These are phyloP conservation scores for Thereva nobilitata DNA, from an alignment of 2,888 invertebrate species.

Conservation along the genomic window DNA sequence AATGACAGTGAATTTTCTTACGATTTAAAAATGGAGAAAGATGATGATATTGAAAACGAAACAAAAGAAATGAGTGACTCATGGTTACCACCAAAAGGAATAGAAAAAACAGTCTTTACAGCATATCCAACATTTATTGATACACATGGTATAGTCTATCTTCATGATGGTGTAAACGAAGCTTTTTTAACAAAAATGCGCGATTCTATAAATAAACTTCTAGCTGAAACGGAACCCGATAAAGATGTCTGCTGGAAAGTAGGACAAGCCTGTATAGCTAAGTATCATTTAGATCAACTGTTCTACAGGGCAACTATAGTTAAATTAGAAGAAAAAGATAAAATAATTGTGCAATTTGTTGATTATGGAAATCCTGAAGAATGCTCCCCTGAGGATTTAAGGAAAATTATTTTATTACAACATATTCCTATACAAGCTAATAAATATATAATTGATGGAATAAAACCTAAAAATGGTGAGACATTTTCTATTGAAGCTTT, in stretches of 20 bases:
- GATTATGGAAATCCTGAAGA: slow-evolving; percentile 83
- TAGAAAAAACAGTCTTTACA: slow-evolving; percentile 62
- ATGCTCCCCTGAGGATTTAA: slow-evolving; percentile 63
- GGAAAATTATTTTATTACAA: slow-evolving; percentile 66
- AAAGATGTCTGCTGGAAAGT: slow-evolving; percentile 59
- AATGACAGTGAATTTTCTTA: too few relatives aligned
- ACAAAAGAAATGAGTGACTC: slow-evolving; percentile 51
- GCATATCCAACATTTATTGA: slow-evolving; percentile 69
- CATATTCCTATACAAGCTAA: slow-evolving; percentile 70
- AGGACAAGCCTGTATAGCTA: slow-evolving; percentile 72
- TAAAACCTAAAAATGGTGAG: slow-evolving; percentile 58
- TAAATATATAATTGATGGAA: slow-evolving; percentile 63
- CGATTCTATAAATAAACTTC: slow-evolving; percentile 60
- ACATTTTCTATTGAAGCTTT: slow-evolving; percentile 63
- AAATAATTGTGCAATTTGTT: slow-evolving; percentile 61
- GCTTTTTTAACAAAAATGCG: slow-evolving; percentile 61
- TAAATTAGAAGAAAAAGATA: slow-evolving; percentile 52
- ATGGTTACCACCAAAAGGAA: slow-evolving; percentile 66
- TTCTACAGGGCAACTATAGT: slow-evolving; percentile 74
- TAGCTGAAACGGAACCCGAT: slow-evolving; percentile 44
- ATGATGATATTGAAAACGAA: slow-evolving; percentile 33
- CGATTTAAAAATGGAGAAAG: background rate
- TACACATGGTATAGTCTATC: slow-evolving; percentile 59
- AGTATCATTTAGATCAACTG: slow-evolving; percentile 66
- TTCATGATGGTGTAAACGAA: slow-evolving; percentile 51